Evolutionary conservation across 2,888 invertebrate genomes (phyloP).

Genomic region (Acronicta psi): DNA sequence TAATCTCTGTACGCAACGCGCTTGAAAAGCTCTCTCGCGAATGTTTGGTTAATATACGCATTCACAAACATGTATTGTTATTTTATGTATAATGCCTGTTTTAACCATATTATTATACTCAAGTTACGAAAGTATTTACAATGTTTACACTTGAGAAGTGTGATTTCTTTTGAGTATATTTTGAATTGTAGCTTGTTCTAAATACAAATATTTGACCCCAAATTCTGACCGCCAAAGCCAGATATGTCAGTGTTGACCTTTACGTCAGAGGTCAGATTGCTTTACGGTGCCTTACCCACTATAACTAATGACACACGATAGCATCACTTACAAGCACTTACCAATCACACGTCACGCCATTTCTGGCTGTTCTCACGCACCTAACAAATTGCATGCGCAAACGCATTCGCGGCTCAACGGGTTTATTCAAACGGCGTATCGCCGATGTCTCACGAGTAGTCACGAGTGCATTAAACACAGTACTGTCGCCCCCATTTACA

Average conservation of each 20-base stretch:
- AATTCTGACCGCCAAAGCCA: conserved; percentile 15
- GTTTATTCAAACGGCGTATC: conserved; percentile 54
- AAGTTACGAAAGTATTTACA: conserved; percentile 1
- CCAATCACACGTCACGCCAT: conserved; percentile 32
- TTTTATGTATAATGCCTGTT: conserved; percentile 21
- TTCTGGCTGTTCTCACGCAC: conserved; percentile 54
- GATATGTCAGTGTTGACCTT: conserved; percentile 14
- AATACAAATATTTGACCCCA: conserved; percentile 7
- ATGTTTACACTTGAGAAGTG: not conserved
- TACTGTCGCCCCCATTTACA: conserved; percentile 47
- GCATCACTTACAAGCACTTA: conserved; percentile 32
- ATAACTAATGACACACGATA: conserved; percentile 47
- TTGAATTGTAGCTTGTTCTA: conserved; percentile 3
- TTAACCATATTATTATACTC: conserved; percentile 4
- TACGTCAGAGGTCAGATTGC: conserved; percentile 36
- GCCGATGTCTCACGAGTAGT: conserved; percentile 39
- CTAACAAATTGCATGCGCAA: conserved; percentile 51
- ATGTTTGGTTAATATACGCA: conserved; percentile 35
- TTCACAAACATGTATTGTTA: conserved; percentile 31
- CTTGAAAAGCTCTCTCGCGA: conserved; percentile 30
- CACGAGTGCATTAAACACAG: conserved; percentile 52
- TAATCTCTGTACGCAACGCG: conserved; percentile 30
- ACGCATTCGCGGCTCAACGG: conserved; percentile 37
- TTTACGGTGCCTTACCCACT: conserved; percentile 33
- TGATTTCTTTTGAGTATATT: not conserved